Base-by-base conservation (phyloP, 2,888 invertebrate genomes). In the Dermolepida albohirtum region DNA sequence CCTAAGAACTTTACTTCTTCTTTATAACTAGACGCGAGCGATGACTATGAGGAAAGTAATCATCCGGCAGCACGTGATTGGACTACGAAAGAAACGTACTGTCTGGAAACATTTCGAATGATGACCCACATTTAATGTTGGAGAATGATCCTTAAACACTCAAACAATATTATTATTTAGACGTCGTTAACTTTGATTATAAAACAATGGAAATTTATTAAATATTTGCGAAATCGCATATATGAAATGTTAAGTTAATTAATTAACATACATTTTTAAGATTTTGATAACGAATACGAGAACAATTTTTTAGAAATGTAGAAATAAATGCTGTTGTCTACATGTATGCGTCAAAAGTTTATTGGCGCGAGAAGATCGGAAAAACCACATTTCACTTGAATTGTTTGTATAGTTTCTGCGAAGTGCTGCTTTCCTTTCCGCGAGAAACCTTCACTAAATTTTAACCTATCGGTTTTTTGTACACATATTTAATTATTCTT, bases 21-120 rank as follows among this genome's bases (percentile, higher is more conserved):
- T 73, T 66, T 74, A 71, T 72, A 72, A 70, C 65, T 40, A 67
- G 39, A 52, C 16, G 10, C 52, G 49, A 47, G 11, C 70, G 74
- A 74, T 73, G 75, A 74, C 74, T 73, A 71, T 67, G 69, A 77
- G 76, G 78, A 79, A 78, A 79, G 79, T 78, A 74, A 77, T 71
- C 75, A 75, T 74, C 70, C 59, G 59, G 59, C 59, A 8, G 47
- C 76, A 75, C 76, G 76, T 74, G 73, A 70, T 67, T 62, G 63
- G 68, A 69, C 67, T 71, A 66, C 64, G 68, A 66, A 69, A 70
- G 67, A 54, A 68, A 64, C 63, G 55, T 50, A 59, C 44, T 27
- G 44, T 59, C 59, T 62, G 59, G 66, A 64, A 41, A 52, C 55
- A 64, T 70, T 66, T 64, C 39, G 57, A 44, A 55, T 66, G 57